Percentiles rank a stretch among this genome's conserved stretches.
Conservation (phyloP, 2,113 vertebrate genomes). For the Burhinus bistriatus region DNA sequence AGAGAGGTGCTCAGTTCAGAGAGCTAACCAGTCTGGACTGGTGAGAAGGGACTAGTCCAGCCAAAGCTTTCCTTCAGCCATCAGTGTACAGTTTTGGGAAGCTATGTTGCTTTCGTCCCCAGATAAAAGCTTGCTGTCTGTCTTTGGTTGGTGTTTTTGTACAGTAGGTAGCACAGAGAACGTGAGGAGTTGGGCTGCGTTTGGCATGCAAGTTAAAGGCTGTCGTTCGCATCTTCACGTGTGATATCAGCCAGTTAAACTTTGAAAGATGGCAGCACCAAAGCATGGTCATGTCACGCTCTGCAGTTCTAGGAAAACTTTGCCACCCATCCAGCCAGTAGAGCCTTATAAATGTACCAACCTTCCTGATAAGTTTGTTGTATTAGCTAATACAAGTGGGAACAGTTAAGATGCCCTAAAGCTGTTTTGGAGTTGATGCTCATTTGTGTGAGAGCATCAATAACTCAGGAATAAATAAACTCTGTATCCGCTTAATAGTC, state of each 20-base stretch:
- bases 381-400: not conserved
- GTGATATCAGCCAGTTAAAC: not conserved
- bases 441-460: not conserved
- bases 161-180: not conserved
- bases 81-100: not conserved
- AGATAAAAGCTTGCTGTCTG: not conserved
- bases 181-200: fast-evolving
- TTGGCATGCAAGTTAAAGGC: not conserved
- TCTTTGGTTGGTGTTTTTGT: not conserved
- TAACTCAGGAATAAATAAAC: not conserved
- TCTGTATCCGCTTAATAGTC: not conserved
- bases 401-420: not conserved
- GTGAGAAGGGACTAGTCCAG: not conserved
- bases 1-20: not conserved
- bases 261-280: not conserved
- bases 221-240: fast-evolving
- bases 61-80: not conserved
- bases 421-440: not conserved
- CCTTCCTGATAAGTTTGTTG: not conserved
- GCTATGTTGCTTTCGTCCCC: not conserved
- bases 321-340: not conserved
- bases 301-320: not conserved
- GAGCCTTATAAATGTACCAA: fast-evolving
- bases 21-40: not conserved
- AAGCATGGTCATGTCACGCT: fast-evolving